phyloP scores from a whole-genome alignment of 2,113 vertebrate genomes.

The Taxidea taxus region DNA sequence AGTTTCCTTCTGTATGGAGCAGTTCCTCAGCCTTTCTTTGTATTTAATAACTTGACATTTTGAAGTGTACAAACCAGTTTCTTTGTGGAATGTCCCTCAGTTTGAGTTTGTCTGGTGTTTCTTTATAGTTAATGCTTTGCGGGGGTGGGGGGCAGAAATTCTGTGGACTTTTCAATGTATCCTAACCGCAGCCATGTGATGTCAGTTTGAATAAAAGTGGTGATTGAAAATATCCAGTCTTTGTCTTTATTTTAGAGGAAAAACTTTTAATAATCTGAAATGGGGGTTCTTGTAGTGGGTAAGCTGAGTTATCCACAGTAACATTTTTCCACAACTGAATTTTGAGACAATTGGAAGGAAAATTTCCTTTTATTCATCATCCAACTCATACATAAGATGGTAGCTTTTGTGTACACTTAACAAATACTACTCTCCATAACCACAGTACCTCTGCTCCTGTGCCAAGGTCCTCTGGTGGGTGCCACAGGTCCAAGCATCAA shows the following conservation, averaged over 20 bases:
- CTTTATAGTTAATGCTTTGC: constrained; percentile 46
- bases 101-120: constrained; percentile 61
- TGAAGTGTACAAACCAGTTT: constrained; percentile 52
- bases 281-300: not conserved
- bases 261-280: not conserved
- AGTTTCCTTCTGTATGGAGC: constrained; percentile 19
- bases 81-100: constrained; percentile 52
- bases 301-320: not conserved
- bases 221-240: constrained; percentile 46
- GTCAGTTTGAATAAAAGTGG: constrained; percentile 68
- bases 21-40: constrained; percentile 62
- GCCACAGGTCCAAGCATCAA: not conserved
- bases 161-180: constrained; percentile 57
- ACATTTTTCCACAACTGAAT: not conserved
- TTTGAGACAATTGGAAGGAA: not conserved
- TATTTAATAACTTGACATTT: constrained; percentile 59
- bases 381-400: not conserved
- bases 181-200: constrained; percentile 49
- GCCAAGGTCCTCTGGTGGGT: not conserved
- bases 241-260: not conserved
- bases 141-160: constrained; percentile 2
- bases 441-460: not conserved
- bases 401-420: not conserved
- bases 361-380: not conserved
- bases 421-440: not conserved